Evolutionary conservation across 2,113 vertebrate species (phyloP).

Genomic region (rat (Rattus norvegicus)): GRCr8 NC_086019.1:228237501-228238000

Average conservation of each 20-base stretch:
- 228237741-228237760: background rate
- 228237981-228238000: no score
- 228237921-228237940: no score
- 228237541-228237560: background rate
- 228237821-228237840: background rate
- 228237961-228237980: no score
- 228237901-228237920: no score
- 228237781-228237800: background rate
- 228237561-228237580: no score
- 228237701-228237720: background rate
- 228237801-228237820: background rate
- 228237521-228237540: background rate
- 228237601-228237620: background rate
- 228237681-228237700: background rate
- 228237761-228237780: background rate
- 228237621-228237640: background rate
- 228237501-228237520: background rate
- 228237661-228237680: background rate
- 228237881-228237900: no score
- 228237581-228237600: background rate
- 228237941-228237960: no score
- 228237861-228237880: no score
- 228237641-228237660: background rate
- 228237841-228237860: no score
- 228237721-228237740: background rate